Evolutionary conservation across 2,797 vertebrate species (phyloP), one percentile per base, ranked within the genome.

Genomic region (Poecilia velifera): DNA sequence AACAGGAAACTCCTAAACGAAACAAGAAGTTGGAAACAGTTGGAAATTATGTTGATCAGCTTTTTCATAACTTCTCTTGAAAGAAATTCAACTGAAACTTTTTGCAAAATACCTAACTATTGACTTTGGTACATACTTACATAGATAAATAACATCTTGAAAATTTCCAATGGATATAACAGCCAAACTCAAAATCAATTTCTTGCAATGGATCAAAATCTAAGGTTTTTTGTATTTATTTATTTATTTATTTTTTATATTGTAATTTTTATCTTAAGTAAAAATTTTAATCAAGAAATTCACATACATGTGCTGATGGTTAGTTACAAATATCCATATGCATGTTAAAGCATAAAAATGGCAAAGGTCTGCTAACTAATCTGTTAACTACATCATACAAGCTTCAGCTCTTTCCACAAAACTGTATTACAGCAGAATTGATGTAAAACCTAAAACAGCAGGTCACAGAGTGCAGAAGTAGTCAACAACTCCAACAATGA

Each of bases 1-100:
- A 39, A 36, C 14, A 34, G 73, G 53, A 53, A 72, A 13, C 1
- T 20, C 16, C 78, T 75, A 79, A 72, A 75, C 39, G 59, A 71
- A 72, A 74, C 13, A 55, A 18, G 68, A 20, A 28, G 3, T 14
- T 57, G 8, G 14, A 73, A 7, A 16, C 5, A 47, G 36, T 57
- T 46, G 43, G 4, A 57, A 39, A 25, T 1, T 31, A 46, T 7
- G 76, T 20, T 74, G 53, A 8, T 74, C 18, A 18, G 10, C 34
- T 62, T n/a, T 14, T 14, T 20, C 13, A 75, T 10, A 16, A 55
- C 41, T 22, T 73, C 18, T 66, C 2, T 22, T 39, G 8, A 66
- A 66, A 39, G 8, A 64, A 64, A 7, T 64, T 8, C 16, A 64
- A 36, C 31, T 64, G 31, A 64, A 9, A 18, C 6, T 64, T 64